phyloP scores from a whole-genome alignment of 2,888 invertebrate genomes.

The Caenorhabditis drosophilae region DNA sequence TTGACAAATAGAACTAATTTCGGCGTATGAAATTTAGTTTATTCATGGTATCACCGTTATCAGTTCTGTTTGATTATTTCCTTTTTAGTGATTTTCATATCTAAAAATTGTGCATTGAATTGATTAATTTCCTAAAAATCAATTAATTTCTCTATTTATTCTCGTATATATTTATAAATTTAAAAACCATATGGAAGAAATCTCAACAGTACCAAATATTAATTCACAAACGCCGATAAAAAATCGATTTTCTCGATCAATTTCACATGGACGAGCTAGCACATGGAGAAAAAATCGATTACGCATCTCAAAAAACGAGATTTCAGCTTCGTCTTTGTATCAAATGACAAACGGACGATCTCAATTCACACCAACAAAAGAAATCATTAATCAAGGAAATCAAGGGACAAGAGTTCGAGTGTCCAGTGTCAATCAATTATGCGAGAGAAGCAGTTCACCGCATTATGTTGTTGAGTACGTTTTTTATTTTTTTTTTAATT shows the following conservation, averaged over 20 bases:
- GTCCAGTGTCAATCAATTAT: slow-evolving; percentile 26
- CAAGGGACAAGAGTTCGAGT: slow-evolving; percentile 24
- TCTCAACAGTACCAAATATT: too few species aligned
- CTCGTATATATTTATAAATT: too few species aligned
- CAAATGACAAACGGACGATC: slow-evolving; percentile 24
- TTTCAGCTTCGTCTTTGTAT: slow-evolving; percentile 36
- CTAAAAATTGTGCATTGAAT: too few species aligned
- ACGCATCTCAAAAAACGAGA: slow-evolving; percentile 24
- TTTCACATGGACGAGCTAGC: slow-evolving; percentile 34
- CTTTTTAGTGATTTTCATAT: too few species aligned
- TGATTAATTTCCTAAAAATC: too few species aligned
- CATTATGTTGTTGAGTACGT: slow-evolving; percentile 34
- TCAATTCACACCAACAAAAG: slow-evolving; percentile 9
- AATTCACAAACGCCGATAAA: too few species aligned
- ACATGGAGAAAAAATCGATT: slow-evolving; percentile 10
- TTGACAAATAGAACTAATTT: too few species aligned
- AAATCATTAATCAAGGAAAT: slow-evolving; percentile 4
- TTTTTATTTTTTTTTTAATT: slow-evolving; percentile 4
- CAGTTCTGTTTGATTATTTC: too few species aligned
- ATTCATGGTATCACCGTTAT: too few species aligned
- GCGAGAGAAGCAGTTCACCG: slow-evolving; percentile 19
- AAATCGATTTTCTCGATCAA: slow-evolving; percentile 21
- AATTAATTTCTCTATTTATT: too few species aligned
- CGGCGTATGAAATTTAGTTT: too few species aligned
- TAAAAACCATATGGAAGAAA: too few species aligned